Conservation (phyloP, 2,113 vertebrate genomes). For the Myrmophylax atrothorax region DNA sequence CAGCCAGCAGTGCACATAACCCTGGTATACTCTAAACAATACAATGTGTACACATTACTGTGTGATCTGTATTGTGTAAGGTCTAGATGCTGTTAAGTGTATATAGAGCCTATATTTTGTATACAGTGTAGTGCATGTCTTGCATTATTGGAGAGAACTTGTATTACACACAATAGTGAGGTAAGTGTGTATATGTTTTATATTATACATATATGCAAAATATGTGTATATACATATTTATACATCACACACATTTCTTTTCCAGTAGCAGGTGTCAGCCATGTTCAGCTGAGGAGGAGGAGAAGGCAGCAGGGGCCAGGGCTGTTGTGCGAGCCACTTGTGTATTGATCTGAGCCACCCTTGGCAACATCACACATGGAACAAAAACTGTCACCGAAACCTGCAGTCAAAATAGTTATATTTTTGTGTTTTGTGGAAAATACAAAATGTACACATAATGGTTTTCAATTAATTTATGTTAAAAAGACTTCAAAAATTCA, state of each 20-base stretch:
- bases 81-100: background rate
- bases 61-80: background rate
- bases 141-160: background rate
- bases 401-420: conserved; percentile 13
- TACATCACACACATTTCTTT: background rate
- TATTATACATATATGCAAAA: background rate
- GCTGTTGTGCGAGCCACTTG: background rate
- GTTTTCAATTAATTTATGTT: conserved; percentile 75
- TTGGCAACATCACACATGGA: background rate
- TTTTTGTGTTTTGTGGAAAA: conserved; percentile 83
- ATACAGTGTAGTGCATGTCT: background rate
- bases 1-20: too few species aligned
- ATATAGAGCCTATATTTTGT: too few species aligned
- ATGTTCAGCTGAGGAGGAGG: background rate
- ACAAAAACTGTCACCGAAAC: background rate
- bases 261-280: background rate
- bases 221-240: background rate
- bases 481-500: conserved; percentile 66
- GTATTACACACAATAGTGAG: background rate
- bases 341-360: background rate
- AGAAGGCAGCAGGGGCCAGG: background rate
- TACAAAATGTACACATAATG: conserved; percentile 81
- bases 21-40: too few species aligned
- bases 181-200: background rate
- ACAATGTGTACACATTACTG: background rate